Conservation (phyloP, 2,113 vertebrate species). For the Callopanchax toddi region DNA sequence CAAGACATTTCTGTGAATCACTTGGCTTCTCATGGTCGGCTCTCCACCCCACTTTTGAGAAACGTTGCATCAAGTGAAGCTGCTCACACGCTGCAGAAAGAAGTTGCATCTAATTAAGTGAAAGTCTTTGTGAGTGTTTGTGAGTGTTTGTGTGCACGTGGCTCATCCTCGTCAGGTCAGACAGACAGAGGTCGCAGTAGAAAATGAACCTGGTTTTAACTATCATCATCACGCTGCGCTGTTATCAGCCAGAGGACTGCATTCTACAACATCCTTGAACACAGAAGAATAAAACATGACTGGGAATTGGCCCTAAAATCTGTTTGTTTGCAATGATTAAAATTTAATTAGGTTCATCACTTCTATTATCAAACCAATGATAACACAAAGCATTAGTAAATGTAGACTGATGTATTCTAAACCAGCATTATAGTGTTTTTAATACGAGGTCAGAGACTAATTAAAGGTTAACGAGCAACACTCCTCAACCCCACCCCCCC, state of each 20-base stretch:
- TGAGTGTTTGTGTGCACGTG: neutral
- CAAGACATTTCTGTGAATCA: too few relatives aligned
- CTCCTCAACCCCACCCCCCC: neutral
- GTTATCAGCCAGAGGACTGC: neutral
- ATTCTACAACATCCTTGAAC: neutral
- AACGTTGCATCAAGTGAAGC: neutral
- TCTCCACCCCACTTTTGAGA: neutral
- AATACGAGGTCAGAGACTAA: constrained; percentile 6
- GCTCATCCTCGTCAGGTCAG: neutral
- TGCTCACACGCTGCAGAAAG: neutral
- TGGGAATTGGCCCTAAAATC: neutral
- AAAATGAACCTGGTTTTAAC: neutral
- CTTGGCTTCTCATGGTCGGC: neutral
- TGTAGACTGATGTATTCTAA: neutral
- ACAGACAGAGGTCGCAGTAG: neutral
- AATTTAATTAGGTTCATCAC: neutral
- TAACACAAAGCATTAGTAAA: constrained; percentile 5
- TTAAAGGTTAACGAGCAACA: constrained; percentile 5
- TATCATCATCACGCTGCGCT: neutral
- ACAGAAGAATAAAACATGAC: neutral
- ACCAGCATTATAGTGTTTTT: neutral
- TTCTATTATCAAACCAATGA: neutral
- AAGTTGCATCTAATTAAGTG: neutral
- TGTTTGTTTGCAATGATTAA: neutral
- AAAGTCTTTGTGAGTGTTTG: neutral